Base-by-base conservation (phyloP, 2,113 vertebrate genomes). In the Micronycteris hirsuta region DNA sequence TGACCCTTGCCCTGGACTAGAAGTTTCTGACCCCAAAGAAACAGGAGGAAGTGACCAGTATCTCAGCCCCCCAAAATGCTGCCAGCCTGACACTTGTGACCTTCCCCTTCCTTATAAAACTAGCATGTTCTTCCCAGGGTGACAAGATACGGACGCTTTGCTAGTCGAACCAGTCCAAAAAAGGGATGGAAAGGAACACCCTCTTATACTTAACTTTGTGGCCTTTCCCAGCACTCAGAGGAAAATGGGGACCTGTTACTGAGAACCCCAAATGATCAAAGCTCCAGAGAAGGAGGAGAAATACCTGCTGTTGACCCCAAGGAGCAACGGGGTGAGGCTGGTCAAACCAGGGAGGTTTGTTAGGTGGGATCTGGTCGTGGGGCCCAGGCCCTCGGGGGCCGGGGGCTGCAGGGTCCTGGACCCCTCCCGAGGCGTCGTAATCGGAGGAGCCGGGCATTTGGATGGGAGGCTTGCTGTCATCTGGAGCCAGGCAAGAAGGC, bases 271-370 rank as follows among this genome's bases (percentile, higher is more conserved):
- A 54, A 24, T 1, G 17, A 70, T 19, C 9, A 31, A 33, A 73
- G 65, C 0, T 0, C 24, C 1, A 17, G 54, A 10, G 61, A 24
- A 2, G 38, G 24, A 65, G 11, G 45, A 20, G 14, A 67, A 70
- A 61, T 97, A 99, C 99, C 98, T 99, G 99, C 36, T 99, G 99
- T 17, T 99, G 99, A 68, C 98, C 98, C 99, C 99, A 99, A 0
- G 99, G 98, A 0, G 99, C 99, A 45, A 99, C 99, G 1, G 99
- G 98, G 89, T 99, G 99, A 70, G 99, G 99, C 4, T 99, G 99
- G 20, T 99, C 99, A 84, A 99, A 99, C 99, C 99, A 99, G 0
- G 98, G 99, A 0, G 99, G 98, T 97, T 99, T 99, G 96, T 98
- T 99, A 12, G 99, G 97, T 1, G 99, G 98, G 16, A 99, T 98